Evolutionary conservation across 1,140 invertebrate genomes (phyloP).

Genomic region (Dendrolimus kikuchii): DNA sequence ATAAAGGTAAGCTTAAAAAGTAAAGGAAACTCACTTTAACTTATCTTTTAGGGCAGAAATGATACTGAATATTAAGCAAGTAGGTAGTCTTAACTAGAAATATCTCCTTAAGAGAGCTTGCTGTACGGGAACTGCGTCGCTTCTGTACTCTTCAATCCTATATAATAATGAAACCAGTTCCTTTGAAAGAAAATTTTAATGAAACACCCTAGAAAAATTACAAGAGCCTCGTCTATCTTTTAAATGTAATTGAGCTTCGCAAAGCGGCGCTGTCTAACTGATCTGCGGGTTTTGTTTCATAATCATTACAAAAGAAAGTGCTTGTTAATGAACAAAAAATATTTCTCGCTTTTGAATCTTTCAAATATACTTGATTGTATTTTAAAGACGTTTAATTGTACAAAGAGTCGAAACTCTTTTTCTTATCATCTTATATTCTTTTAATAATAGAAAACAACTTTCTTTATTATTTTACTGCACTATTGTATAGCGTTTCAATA

Average conservation of each 20-base stretch:
- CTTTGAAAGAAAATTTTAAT: constrained; percentile 56
- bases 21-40: too few species aligned
- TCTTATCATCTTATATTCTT: too few species aligned
- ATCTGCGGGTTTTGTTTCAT: constrained; percentile 22
- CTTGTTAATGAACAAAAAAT: background rate
- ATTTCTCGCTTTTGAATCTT: constrained; percentile 1
- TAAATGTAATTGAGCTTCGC: constrained; percentile 51
- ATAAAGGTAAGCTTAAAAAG: too few species aligned
- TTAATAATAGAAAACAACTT: too few species aligned
- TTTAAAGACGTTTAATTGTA: too few species aligned
- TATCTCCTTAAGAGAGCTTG: constrained; percentile 31
- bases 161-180: constrained; percentile 55
- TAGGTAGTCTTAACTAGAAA: constrained; percentile 16
- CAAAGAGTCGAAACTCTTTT: too few species aligned
- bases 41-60: too few species aligned
- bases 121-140: constrained; percentile 35
- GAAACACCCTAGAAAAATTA: constrained; percentile 52
- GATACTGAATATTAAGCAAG: too few species aligned
- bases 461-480: too few species aligned
- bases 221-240: constrained; percentile 45
- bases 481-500: too few species aligned
- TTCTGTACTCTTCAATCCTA: constrained; percentile 42
- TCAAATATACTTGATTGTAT: background rate
- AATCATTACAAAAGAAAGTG: constrained; percentile 25
- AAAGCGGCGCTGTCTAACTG: constrained; percentile 18